Percentiles rank a stretch among this genome's conserved stretches.
Evolutionary conservation across 1,140 invertebrate species (phyloP).

Genomic region (Hypothenemus hampei): DNA sequence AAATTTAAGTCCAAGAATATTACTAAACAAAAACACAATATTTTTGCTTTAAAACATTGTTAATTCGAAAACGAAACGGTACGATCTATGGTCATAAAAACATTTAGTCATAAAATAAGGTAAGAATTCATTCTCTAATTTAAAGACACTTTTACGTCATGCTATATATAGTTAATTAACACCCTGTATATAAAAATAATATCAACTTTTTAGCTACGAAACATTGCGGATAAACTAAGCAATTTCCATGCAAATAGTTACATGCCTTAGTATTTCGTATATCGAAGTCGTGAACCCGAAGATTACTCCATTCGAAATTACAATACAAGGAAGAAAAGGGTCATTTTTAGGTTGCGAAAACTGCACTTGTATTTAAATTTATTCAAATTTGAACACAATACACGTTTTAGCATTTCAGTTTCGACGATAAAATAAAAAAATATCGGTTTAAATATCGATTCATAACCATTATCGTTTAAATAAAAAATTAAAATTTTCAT

Average conservation of each 20-base stretch:
- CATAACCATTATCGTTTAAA: not conserved
- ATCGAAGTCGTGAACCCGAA: constrained; percentile 4
- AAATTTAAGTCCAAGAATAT: no score
- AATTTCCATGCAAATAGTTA: constrained; percentile 11
- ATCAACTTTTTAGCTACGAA: not conserved
- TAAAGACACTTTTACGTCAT: not conserved
- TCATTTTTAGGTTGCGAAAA: constrained; percentile 7
- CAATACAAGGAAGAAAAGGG: constrained; percentile 6
- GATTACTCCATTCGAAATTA: constrained; percentile 8
- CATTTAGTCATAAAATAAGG: no score
- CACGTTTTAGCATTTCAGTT: not conserved
- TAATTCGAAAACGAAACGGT: no score
- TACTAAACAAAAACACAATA: no score
- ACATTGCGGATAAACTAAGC: not conserved
- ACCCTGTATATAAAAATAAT: not conserved
- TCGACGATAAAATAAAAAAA: not conserved
- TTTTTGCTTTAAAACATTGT: no score
- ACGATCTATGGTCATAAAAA: no score
- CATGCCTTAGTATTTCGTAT: constrained; percentile 6
- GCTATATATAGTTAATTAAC: not conserved
- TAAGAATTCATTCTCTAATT: no score
- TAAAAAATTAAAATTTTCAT: no score
- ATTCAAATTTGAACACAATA: constrained; percentile 13
- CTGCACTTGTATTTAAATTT: constrained; percentile 14
- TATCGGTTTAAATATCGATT: no score